A percentile compares a stretch with the other conserved stretches of the same genome.
Evolutionary conservation across 2,113 vertebrate species (phyloP).

Genomic region (Micronycteris hirsuta): DNA sequence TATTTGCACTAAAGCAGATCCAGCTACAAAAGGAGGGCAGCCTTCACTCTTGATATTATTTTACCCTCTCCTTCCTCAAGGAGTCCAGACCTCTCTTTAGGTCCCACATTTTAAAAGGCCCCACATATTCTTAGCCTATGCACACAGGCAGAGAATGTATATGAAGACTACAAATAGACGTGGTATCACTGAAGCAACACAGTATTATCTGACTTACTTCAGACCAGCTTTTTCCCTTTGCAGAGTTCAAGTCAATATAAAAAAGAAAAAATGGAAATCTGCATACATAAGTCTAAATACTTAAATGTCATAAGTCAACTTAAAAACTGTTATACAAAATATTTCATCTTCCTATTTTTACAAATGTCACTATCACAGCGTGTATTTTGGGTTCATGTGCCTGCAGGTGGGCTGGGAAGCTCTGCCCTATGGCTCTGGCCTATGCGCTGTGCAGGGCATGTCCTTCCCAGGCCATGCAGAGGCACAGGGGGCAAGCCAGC

Average conservation of each 20-base stretch:
- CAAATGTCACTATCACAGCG: background rate
- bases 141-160: background rate
- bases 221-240: background rate
- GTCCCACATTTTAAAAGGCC: background rate
- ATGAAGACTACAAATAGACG: background rate
- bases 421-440: background rate
- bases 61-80: background rate
- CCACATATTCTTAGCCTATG: background rate
- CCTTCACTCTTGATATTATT: constrained; percentile 67
- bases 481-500: background rate
- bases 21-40: constrained; percentile 86
- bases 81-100: background rate
- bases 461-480: background rate
- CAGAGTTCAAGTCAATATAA: background rate
- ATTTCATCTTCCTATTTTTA: background rate
- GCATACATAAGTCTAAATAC: background rate
- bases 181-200: background rate
- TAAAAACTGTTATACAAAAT: background rate
- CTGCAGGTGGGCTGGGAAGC: background rate
- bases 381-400: background rate
- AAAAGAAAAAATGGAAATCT: background rate
- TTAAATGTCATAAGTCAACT: background rate
- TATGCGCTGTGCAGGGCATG: background rate
- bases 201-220: background rate
- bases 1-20: constrained; percentile 92